These are phyloP conservation scores for Aphodius sticticus DNA, from an alignment of 2,888 invertebrate genomes.

Conservation along the genomic window DNA sequence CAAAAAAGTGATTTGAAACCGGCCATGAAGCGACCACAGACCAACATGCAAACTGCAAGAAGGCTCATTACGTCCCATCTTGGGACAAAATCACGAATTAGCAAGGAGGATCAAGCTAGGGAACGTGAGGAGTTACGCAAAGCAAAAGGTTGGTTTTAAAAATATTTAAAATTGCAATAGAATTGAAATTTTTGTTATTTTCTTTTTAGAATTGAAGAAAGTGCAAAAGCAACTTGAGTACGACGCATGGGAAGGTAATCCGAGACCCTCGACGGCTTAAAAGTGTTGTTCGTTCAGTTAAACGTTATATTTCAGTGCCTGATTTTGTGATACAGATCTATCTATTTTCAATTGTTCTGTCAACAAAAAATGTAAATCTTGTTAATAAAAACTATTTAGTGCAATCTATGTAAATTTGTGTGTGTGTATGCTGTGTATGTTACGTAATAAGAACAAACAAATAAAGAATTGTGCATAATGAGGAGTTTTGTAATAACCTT, in stretches of 20 bases:
- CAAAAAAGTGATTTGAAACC: constrained; percentile 55
- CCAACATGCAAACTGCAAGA: constrained; percentile 57
- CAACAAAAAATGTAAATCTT: not conserved
- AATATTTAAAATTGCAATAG: not conserved
- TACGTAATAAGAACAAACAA: not conserved
- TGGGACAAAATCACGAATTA: constrained; percentile 54
- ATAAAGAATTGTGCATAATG: not conserved
- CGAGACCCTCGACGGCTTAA: constrained; percentile 48
- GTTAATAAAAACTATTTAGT: not conserved
- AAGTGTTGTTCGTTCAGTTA: constrained; percentile 10
- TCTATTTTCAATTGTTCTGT: not conserved
- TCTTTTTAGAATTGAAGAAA: constrained; percentile 50
- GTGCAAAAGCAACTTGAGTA: constrained; percentile 54
- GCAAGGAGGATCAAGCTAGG: constrained; percentile 53
- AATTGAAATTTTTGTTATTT: constrained; percentile 4
- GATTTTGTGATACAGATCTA: constrained; percentile 32
- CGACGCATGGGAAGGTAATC: constrained; percentile 59
- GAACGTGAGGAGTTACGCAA: constrained; percentile 54
- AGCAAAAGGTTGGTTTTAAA: constrained; percentile 52
- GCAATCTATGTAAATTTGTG: not conserved
- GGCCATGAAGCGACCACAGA: constrained; percentile 58
- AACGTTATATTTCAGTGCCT: constrained; percentile 34
- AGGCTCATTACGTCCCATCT: constrained; percentile 57
- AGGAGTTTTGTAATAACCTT: not conserved
- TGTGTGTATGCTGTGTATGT: not conserved